Evolutionary conservation across 2,797 vertebrate genomes (phyloP).

Genomic region (Danio aesculapii): DNA sequence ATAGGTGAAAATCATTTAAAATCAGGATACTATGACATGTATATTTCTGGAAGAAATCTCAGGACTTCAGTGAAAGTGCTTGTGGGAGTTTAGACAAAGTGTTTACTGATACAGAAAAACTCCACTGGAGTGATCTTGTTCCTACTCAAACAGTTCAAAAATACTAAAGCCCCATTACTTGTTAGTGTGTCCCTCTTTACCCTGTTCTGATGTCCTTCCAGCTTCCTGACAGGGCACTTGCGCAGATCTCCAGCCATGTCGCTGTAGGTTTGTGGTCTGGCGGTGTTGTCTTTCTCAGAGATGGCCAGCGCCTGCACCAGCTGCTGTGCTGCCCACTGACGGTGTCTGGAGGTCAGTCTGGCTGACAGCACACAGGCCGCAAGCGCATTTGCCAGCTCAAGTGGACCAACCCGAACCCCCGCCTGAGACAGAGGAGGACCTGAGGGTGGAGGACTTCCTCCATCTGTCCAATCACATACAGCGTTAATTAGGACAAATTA

Average conservation of each 20-base stretch:
- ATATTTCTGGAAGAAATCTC: too few species aligned
- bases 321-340: constrained; percentile 84
- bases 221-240: constrained; percentile 81
- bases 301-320: constrained; percentile 80
- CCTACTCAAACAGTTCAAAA: too few species aligned
- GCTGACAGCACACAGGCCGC: constrained; percentile 83
- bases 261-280: constrained; percentile 81
- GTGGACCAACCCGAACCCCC: constrained; percentile 74
- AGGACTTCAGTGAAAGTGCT: too few species aligned
- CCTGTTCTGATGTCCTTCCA: constrained; percentile 84
- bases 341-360: constrained; percentile 76
- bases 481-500: neutral
- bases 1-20: too few species aligned
- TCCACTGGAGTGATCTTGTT: too few species aligned
- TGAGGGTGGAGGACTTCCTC: constrained; percentile 49
- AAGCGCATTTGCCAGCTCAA: constrained; percentile 83
- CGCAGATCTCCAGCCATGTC: constrained; percentile 82
- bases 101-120: too few species aligned
- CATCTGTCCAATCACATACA: constrained; percentile 56
- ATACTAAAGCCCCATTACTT: too few species aligned
- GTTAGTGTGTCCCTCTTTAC: constrained; percentile 58
- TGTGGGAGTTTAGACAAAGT: too few species aligned
- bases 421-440: constrained; percentile 71
- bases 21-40: too few species aligned
- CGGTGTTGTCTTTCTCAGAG: constrained; percentile 73